A percentile compares a stretch with the other conserved stretches of the same genome.
Conservation (phyloP, 2,797 vertebrate species). For the Myripristis jacobus region DNA sequence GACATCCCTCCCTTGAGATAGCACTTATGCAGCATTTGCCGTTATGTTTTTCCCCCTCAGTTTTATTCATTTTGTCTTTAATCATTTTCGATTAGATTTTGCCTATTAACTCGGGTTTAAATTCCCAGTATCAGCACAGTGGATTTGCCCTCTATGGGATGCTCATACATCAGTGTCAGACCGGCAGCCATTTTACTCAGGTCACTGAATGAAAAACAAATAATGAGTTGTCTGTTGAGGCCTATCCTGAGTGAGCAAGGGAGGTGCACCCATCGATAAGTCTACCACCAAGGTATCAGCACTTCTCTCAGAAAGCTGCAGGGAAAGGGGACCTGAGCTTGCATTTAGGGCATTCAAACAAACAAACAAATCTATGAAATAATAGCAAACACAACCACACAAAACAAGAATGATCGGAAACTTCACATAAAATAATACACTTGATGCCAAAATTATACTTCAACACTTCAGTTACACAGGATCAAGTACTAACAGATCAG, state of each 20-base stretch:
- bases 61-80: slow-evolving; percentile 62
- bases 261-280: slow-evolving; percentile 49
- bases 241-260: slow-evolving; percentile 37
- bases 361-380: no score
- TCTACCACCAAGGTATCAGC: slow-evolving; percentile 19
- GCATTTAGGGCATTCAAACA: no score
- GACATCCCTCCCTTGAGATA: slow-evolving; percentile 51
- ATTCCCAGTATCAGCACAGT: slow-evolving; percentile 61
- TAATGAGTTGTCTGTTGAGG: slow-evolving; percentile 66
- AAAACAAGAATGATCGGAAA: no score
- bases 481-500: no score
- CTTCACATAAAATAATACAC: no score
- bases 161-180: slow-evolving; percentile 78
- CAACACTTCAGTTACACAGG: no score
- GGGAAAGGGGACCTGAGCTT: slow-evolving; percentile 1
- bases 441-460: no score
- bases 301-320: slow-evolving; percentile 4
- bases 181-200: slow-evolving; percentile 58
- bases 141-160: slow-evolving; percentile 55
- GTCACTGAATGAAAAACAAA: slow-evolving; percentile 67
- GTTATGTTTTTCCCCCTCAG: not conserved
- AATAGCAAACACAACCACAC: no score
- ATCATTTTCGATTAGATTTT: slow-evolving; percentile 70
- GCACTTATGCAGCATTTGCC: slow-evolving; percentile 25
- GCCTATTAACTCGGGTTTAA: slow-evolving; percentile 52